Base-by-base conservation (phyloP, 2,888 invertebrate genomes). In the Thymelicus acteon region DNA sequence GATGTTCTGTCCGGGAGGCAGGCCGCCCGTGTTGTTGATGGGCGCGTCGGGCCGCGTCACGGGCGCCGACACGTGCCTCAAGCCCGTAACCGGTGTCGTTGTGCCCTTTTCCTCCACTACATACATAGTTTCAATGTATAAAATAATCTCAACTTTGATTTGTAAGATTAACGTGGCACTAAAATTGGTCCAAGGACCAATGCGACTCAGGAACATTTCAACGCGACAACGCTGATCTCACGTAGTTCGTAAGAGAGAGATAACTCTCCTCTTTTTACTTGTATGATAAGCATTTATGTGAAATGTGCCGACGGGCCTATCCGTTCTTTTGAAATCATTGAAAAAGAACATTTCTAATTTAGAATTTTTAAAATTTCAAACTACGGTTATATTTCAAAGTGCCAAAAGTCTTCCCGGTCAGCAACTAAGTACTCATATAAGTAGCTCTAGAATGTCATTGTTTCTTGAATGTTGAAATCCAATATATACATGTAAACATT, bases 1-100 rank as follows among this genome's bases (percentile, higher is more conserved):
- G 92, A 98, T 97, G 94, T 98, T 98, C 94, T 98, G 98, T 84
- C 97, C 97, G 80, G 97, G 96, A 80, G 97, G 97, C 81, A 97
- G 95, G 85, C 96, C 97, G 81, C 95, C 96, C 80, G 95, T 96
- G 86, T 95, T 94, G 89, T 95, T 95, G 86, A 95, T 83, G 78
- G 95, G 95, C 73, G 92, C 91, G 80, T 94, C 91, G 81, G 96
- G 95, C 78, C 95, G 90, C 84, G 95, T 94, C 89, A 96, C 95
- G 75, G 97, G 97, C 77, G 97, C 97, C 78, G 94, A 91, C 81
- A 97, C 97, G 91, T 96, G 96, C 81, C 97, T 95, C 76, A 97
- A 90, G 63, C 96, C 96, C 77, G 89, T 90, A 78, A 90, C 88
- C 60, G 91, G 87, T 76, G 95, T 93, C 72, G 92, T 89, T 74